phyloP scores from a whole-genome alignment of 2,113 vertebrate genomes.

The Istiophorus platypterus region DNA sequence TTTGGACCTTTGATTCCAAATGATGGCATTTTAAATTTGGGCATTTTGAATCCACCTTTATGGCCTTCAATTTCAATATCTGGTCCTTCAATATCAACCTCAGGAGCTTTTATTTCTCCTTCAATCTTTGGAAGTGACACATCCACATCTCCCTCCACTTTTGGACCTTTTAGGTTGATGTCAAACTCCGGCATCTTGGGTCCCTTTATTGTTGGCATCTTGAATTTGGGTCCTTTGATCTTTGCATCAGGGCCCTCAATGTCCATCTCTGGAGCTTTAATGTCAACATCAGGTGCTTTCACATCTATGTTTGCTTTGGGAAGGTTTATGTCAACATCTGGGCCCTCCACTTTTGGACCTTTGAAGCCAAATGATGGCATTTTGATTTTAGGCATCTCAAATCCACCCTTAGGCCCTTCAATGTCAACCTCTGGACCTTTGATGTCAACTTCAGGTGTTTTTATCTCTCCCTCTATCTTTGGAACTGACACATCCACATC shows the following conservation, averaged over 20 bases:
- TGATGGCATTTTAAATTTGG: conserved; percentile 35
- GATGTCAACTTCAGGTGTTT: too few relatives aligned
- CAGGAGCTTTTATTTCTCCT: conserved; percentile 8
- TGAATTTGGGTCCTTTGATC: not conserved
- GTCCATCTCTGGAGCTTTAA: not conserved
- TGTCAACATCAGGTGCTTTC: not conserved
- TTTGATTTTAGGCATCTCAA: too few relatives aligned
- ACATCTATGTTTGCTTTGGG: conserved; percentile 9
- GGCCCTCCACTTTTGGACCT: too few relatives aligned
- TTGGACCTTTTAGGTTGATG: not conserved
- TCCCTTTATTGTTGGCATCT: not conserved
- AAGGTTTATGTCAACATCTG: too few relatives aligned
- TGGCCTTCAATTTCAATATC: not conserved
- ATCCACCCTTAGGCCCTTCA: too few relatives aligned
- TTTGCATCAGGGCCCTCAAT: too few relatives aligned
- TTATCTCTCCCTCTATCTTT: too few relatives aligned
- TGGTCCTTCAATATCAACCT: conserved; percentile 8
- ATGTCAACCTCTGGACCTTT: too few relatives aligned
- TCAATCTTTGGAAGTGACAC: conserved; percentile 23
- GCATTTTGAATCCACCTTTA: conserved; percentile 28
- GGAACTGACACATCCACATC: too few relatives aligned
- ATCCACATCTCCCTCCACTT: conserved; percentile 53
- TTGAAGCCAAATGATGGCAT: too few relatives aligned
- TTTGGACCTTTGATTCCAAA: too few relatives aligned
- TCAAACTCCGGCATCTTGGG: not conserved